Conservation (phyloP, 2,113 vertebrate species). For the Tychaedon coryphoeus region DNA sequence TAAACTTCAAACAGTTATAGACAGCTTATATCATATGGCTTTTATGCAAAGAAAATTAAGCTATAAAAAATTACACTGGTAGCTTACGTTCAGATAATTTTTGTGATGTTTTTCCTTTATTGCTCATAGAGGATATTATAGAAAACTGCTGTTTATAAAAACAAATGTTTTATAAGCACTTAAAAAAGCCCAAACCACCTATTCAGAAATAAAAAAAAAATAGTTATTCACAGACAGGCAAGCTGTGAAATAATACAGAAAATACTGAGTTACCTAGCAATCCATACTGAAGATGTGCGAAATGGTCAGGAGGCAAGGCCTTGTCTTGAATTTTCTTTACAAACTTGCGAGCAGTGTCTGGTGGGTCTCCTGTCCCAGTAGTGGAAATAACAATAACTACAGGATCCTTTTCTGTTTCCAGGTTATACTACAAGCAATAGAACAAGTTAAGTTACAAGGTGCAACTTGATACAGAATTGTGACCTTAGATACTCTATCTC, state of each 20-base stretch:
- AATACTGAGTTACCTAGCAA: conserved; percentile 81
- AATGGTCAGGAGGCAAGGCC: conserved; percentile 75
- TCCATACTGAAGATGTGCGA: conserved; percentile 85
- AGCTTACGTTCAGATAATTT: background rate
- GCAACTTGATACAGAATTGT: background rate
- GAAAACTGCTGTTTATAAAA: background rate
- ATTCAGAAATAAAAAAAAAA: background rate
- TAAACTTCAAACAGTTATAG: background rate
- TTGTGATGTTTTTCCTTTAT: background rate
- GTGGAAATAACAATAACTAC: conserved; percentile 93
- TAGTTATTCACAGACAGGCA: background rate
- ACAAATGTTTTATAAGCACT: background rate
- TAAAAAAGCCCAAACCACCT: background rate
- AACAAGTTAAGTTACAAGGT: background rate
- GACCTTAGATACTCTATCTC: background rate
- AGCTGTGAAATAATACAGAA: background rate
- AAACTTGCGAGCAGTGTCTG: conserved; percentile 86
- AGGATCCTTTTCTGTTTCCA: conserved; percentile 84
- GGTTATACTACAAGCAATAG: conserved; percentile 80
- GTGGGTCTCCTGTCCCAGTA: conserved; percentile 92
- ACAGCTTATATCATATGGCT: background rate
- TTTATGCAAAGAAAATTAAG: background rate
- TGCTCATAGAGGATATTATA: background rate
- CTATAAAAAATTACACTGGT: background rate
- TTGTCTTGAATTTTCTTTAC: conserved; percentile 82